These are phyloP conservation scores for Rhingia campestris DNA, from an alignment of 2,888 invertebrate species.

Conservation along the genomic window DNA sequence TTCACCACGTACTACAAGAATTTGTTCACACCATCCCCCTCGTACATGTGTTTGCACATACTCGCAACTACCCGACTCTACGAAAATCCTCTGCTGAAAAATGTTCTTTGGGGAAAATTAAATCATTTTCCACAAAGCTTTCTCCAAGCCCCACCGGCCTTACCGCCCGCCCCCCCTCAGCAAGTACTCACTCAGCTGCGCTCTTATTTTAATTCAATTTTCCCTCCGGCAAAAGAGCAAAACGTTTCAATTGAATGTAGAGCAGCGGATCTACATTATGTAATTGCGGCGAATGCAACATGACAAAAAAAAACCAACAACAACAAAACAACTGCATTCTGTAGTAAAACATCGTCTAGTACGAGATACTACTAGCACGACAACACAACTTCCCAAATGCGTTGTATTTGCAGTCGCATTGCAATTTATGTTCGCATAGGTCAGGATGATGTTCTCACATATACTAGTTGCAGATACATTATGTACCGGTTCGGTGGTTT, in stretches of 20 bases:
- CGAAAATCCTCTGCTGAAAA: slow-evolving; percentile 14
- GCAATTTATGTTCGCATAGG: slow-evolving; percentile 71
- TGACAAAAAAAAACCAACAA: slow-evolving; percentile 13
- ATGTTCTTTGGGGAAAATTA: slow-evolving; percentile 69
- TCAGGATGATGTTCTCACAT: slow-evolving; percentile 58
- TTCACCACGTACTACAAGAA: slow-evolving; percentile 47
- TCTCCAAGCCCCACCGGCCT: slow-evolving; percentile 15
- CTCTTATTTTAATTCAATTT: slow-evolving; percentile 75
- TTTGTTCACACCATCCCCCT: slow-evolving; percentile 32
- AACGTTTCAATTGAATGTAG: slow-evolving; percentile 73
- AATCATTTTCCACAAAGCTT: slow-evolving; percentile 66
- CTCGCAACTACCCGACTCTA: slow-evolving; percentile 3
- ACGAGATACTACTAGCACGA: slow-evolving; percentile 13
- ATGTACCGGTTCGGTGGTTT: not conserved
- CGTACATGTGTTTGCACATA: not conserved
- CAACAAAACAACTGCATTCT: slow-evolving; percentile 13
- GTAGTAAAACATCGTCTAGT: slow-evolving; percentile 29
- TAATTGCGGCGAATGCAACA: slow-evolving; percentile 69
- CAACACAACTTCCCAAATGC: slow-evolving; percentile 55
- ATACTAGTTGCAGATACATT: not conserved
- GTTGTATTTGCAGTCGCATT: slow-evolving; percentile 55
- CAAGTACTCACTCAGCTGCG: slow-evolving; percentile 58
- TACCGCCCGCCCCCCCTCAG: not conserved
- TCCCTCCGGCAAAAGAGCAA: slow-evolving; percentile 73
- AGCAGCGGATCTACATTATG: slow-evolving; percentile 73